These are phyloP conservation scores for Dugesia japonica DNA, from an alignment of 2,888 invertebrate genomes.

Conservation along the genomic window DNA sequence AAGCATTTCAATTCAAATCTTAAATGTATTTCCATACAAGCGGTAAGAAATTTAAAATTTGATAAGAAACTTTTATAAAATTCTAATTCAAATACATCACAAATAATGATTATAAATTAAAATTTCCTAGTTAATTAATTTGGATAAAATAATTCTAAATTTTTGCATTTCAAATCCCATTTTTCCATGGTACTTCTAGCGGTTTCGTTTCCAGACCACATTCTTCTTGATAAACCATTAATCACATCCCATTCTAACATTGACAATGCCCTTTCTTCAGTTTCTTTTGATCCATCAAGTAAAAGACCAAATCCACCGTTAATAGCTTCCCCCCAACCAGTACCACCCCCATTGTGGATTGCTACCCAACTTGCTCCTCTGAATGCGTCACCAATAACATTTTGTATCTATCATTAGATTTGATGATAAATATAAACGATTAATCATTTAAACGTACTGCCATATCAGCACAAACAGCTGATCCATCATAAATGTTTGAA, in stretches of 20 bases:
- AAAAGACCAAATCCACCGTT: slow-evolving; percentile 56
- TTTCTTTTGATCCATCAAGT: slow-evolving; percentile 52
- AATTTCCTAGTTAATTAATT: too few relatives aligned
- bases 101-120: too few relatives aligned
- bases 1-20: too few relatives aligned
- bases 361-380: slow-evolving; percentile 56
- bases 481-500: slow-evolving; percentile 55
- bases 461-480: slow-evolving; percentile 55
- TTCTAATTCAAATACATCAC: too few relatives aligned
- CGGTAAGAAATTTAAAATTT: too few relatives aligned
- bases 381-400: slow-evolving; percentile 53
- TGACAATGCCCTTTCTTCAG: slow-evolving; percentile 47
- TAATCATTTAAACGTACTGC: slow-evolving; percentile 43
- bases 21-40: too few relatives aligned
- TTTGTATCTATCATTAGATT: slow-evolving; percentile 51
- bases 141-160: background rate
- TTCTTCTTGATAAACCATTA: slow-evolving; percentile 52
- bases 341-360: slow-evolving; percentile 53
- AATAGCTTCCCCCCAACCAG: slow-evolving; percentile 55
- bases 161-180: background rate
- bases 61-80: too few relatives aligned
- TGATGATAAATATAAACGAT: too few relatives aligned
- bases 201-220: slow-evolving; percentile 53
- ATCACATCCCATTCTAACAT: slow-evolving; percentile 55
- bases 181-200: slow-evolving; percentile 50